Base-by-base conservation (phyloP, 2,888 invertebrate species). In the Bombyx huttoni region DNA sequence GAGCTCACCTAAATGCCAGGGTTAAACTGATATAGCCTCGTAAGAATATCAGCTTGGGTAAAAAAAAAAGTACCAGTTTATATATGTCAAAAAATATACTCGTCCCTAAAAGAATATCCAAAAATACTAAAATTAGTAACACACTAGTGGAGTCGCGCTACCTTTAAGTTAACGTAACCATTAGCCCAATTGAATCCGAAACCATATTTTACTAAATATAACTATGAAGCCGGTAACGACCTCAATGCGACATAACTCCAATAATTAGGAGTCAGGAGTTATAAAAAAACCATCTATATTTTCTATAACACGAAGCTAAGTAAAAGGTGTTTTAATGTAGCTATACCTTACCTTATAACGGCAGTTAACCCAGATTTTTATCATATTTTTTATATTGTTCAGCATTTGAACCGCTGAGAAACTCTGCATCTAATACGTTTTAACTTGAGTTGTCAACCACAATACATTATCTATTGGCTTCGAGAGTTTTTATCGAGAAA, bases 281-380 rank as follows among this genome's bases (percentile, higher is more conserved):
- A 40, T 40, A 40, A 40, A 40, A 40, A 40, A 40, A 40, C 40
- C 40, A 40, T 40, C 3, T 40, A 40, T 0, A 40, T 40, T 40
- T 40, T 12, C 12, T 7, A 40, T 12, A 40, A 40, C 40, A 40
- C 40, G 40, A 40, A 40, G 24, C 40, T 40, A 40, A 12, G 40
- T 7, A 40, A 10, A 49, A 50, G 47, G 52, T 50, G 49, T 53
- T 53, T 49, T 50, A 52, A 48, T 49, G 53, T 54, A 59, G 55
- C 51, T 54, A 49, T 50, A 45, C 50, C 47, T 10, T 60, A 59
- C 24, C 24, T 24, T 56, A 59, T 53, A 69, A 64, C 58, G 56
- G 65, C 55, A 55, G 57, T 64, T 66, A 62, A 63, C 69, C 69
- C 54, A 68, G 60, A 65, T 69, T 60, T 56, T 62, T 62, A 60